Conservation (phyloP, 1,140 invertebrate genomes). For the Heliconius congener region DNA sequence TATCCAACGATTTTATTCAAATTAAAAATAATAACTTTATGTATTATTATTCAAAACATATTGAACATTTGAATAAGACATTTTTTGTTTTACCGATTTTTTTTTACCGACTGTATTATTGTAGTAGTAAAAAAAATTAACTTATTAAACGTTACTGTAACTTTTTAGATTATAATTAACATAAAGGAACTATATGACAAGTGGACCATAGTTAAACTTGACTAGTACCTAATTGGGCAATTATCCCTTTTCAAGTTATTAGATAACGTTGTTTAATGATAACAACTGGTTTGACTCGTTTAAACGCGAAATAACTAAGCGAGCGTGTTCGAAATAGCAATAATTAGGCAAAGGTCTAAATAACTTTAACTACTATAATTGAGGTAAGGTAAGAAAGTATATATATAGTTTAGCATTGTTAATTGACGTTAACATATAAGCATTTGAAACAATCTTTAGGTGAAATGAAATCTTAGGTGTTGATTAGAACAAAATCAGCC, state of each 20-base stretch:
- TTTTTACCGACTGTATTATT: not conserved
- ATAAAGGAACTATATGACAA: conserved; percentile 23
- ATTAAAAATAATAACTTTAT: too few species aligned
- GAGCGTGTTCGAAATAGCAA: not conserved
- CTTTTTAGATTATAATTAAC: not conserved
- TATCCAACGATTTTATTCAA: too few species aligned
- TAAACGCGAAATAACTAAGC: not conserved
- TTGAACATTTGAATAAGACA: too few species aligned
- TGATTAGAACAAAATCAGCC: conserved; percentile 10
- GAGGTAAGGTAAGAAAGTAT: too few species aligned
- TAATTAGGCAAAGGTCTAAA: conserved; percentile 14
- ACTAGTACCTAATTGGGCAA: conserved; percentile 22
- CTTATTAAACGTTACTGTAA: not conserved
- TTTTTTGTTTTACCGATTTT: too few species aligned
- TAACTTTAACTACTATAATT: not conserved
- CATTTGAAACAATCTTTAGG: not conserved
- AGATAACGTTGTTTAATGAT: conserved; percentile 20
- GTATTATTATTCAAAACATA: too few species aligned
- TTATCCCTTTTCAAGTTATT: conserved; percentile 25
- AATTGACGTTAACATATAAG: not conserved
- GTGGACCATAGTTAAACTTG: conserved; percentile 31
- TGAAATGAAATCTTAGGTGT: not conserved
- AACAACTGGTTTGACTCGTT: not conserved
- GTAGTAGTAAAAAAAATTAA: not conserved
- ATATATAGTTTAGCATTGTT: too few species aligned